Conservation (phyloP, 2,113 vertebrate genomes). For the Rallus limicola region DNA sequence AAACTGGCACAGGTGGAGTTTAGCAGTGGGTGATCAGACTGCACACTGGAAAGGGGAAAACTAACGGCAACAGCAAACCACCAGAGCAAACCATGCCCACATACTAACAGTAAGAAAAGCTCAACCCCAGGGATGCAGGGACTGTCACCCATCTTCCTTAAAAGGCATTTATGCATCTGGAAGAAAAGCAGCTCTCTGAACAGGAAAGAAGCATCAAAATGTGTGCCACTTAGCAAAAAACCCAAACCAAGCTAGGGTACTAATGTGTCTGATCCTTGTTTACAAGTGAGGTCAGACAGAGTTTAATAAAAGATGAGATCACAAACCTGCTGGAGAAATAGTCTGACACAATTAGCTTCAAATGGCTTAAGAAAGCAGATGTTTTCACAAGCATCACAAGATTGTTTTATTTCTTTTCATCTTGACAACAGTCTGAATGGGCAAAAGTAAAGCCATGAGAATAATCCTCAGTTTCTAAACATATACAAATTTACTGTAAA, state of each 20-base stretch:
- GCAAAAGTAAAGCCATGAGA: not conserved
- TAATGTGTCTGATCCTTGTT: not conserved
- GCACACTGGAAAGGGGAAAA: not conserved
- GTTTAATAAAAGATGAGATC: not conserved
- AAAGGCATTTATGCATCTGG: not conserved
- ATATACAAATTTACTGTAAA: not conserved
- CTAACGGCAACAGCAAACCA: not conserved
- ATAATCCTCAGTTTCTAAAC: not conserved
- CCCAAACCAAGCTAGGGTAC: not conserved
- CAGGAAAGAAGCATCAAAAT: not conserved
- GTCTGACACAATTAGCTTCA: not conserved
- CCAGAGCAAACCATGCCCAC: not conserved
- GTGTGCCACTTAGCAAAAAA: not conserved
- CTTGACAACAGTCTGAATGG: not conserved
- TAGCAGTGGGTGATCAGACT: too few relatives aligned
- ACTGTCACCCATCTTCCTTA: not conserved
- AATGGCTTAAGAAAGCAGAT: not conserved
- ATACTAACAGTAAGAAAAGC: not conserved
- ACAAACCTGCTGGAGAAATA: not conserved
- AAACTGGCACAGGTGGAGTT: not conserved
- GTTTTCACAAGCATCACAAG: not conserved
- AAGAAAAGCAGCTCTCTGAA: not conserved
- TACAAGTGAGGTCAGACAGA: not conserved
- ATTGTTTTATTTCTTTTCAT: not conserved
- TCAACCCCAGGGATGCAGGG: not conserved